Percentiles rank a stretch among this genome's conserved stretches.
Conservation (phyloP, 2,888 invertebrate species). For the Oxycera nigricornis region DNA sequence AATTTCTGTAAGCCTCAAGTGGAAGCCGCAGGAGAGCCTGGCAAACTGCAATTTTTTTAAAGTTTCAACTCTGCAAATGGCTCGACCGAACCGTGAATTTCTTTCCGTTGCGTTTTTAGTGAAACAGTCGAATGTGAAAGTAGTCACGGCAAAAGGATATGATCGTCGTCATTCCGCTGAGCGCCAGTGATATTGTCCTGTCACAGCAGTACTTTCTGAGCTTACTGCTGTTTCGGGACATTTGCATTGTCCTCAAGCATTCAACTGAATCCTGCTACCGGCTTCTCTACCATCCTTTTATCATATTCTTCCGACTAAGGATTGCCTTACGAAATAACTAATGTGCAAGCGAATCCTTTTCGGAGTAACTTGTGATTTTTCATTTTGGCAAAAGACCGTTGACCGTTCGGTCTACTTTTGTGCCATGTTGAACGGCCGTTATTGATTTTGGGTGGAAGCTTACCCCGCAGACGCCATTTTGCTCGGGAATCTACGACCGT, state of each 20-base stretch:
- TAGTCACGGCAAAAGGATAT: not conserved
- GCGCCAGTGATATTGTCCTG: constrained; percentile 94
- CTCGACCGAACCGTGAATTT: not conserved
- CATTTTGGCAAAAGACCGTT: not conserved
- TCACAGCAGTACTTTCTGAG: constrained; percentile 90
- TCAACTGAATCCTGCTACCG: constrained; percentile 8
- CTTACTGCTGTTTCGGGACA: constrained; percentile 95
- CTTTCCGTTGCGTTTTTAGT: not conserved
- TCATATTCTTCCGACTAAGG: not conserved
- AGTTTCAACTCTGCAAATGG: not conserved
- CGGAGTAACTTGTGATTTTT: not conserved
- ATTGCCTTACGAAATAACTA: not conserved
- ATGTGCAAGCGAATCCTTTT: not conserved
- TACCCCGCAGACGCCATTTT: constrained; percentile 33
- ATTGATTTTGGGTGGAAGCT: constrained; percentile 37
- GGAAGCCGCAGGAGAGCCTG: constrained; percentile 30
- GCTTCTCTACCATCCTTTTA: not conserved
- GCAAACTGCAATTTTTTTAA: not conserved
- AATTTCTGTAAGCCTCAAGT: constrained; percentile 41
- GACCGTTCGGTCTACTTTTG: constrained; percentile 32
- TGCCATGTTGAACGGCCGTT: constrained; percentile 29
- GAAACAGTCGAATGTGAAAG: not conserved
- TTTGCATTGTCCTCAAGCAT: constrained; percentile 63
- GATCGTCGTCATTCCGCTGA: constrained; percentile 55
- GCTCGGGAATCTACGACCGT: not conserved